Base-by-base conservation (phyloP, 2,797 vertebrate species). In the Pempheris klunzingeri region DNA sequence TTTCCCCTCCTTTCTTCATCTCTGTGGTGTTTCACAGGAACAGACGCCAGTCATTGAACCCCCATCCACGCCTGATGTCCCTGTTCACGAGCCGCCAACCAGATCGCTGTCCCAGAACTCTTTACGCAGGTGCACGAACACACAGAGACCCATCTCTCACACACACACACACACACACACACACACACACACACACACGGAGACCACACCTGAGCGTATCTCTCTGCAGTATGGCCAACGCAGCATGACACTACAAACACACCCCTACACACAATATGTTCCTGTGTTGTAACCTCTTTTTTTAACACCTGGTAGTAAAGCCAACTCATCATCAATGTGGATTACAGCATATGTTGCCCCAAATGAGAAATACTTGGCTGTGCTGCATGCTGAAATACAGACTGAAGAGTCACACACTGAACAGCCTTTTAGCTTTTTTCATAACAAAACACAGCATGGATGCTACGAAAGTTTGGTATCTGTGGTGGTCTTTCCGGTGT, bases 21-120 rank as follows among this genome's bases (percentile, higher is more conserved):
- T 63, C 61, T 78, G 54, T 28, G 76, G 52, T 53, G 30, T 80
- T 36, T 71, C 50, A 43, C 90, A 92, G 90, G 91, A 93, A 38
- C 90, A 88, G 70, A 83, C 77, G 26, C 74, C 80, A 0, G 80
- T 80, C 71, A 84, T 78, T 4, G 91, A 93, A 47, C 71, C 93
- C 6, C 87, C 85, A 17, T 85, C 91, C 54, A 77, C 85, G 6
- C 84, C 92, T 22, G 91, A 90, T 22, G 78, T 80, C 71, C 59
- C 70, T 0, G 81, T 80, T 74, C 89, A 78, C 0, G 86, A 92
- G 52, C 83, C 77, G 63, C 92, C 82, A 26, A 32, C 77, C 76
- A 91, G 85, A 84, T 87, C 79, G 1, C 73, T 55, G 44, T 91
- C 93, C 58, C 85, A 77, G n/a, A 92, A 89, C 82, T 94, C 94